Evolutionary conservation across 2,888 invertebrate species (phyloP), one percentile per base, ranked within the genome.

Genomic region (Apamea sordens): DNA sequence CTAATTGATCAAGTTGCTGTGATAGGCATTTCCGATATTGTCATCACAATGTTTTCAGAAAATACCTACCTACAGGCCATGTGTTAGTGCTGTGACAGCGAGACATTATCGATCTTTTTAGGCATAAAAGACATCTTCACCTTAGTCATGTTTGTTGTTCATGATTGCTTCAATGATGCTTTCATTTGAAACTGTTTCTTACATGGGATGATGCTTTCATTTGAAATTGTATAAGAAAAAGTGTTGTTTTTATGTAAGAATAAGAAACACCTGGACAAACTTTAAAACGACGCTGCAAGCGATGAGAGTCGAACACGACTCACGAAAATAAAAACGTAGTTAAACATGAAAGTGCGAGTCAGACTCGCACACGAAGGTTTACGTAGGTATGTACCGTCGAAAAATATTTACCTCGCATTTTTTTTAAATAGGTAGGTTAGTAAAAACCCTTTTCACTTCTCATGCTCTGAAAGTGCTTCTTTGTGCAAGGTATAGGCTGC

Each of bases 1-100:
- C n/a, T n/a, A 36, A 79, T 79, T 56, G 82, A 79, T 73, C 74
- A 82, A 63, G 64, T 28, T 32, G 41, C 36, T 59, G 28, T 50
- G 75, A 65, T 64, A 65, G 41, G 41, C 50, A 67, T 76, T 79
- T 67, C 76, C 32, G 59, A 59, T 76, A 15, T n/a, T 32, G 36
- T 75, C 56, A 79, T 79, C 2, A 18, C 36, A 75, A 61, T 82
- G 18, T 64, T 41, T 47, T 24, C 13, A 24, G 2, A 63, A 36
- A 21, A 47, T 11, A 28, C n/a, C n/a, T 47, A 44, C 21, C 8
- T 28, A 28, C 53, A 47, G 24, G 24, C 3, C 28, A 28, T 36
- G 8, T 32, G 41, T 63, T 63, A 24, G n/a, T 50, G 56, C 36
- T 32, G 47, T 65, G 77, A 59, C 65, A 76, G 50, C 47, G 41